Base-by-base conservation (phyloP, 2,888 invertebrate genomes). In the Ochropacha duplaris region DNA sequence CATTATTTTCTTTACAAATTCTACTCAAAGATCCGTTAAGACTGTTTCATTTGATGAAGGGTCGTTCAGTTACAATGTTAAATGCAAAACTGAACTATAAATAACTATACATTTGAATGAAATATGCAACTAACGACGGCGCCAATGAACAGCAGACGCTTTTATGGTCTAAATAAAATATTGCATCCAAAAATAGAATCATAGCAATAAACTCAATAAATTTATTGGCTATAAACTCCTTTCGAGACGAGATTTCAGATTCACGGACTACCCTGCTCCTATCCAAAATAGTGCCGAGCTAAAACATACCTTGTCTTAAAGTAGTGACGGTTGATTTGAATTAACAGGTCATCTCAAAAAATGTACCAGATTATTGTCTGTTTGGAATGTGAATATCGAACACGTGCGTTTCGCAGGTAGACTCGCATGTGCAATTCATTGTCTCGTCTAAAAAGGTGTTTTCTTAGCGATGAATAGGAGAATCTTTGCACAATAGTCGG, bases 391-490 rank as follows among this genome's bases (percentile, higher is more conserved):
- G 87, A 88, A 88, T 83, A 74, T 79, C 72, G 86, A 88, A 91
- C 92, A 92, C 92, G 92, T 92, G 92, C 90, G 89, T 84, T 75
- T 74, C 69, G 86, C 91, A 92, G 92, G 92, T 92, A 92, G 83
- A 83, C 68, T 83, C 76, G 85, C 90, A 90, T 90, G 92, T 92
- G 91, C 88, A 90, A 81, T 74, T 73, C 76, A 88, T 90, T 91
- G 91, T 91, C 73, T 78, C 62, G 68, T 65, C 68, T 68, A 81
- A 84, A 85, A 85, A 87, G 81, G 84, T 86, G 86, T 88, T 86
- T 87, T 88, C 85, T 87, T 80, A 64, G 64, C 60, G 63, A 61
- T 84, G 84, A 84, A 90, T 86, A 87, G 81, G 72, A 59, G 80
- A 77, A 72, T 79, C 81, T 74, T 92, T 92, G 92, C 91, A 92